Evolutionary conservation across 2,888 invertebrate species (phyloP).

Genomic region (Drosophila tanythrix): DNA sequence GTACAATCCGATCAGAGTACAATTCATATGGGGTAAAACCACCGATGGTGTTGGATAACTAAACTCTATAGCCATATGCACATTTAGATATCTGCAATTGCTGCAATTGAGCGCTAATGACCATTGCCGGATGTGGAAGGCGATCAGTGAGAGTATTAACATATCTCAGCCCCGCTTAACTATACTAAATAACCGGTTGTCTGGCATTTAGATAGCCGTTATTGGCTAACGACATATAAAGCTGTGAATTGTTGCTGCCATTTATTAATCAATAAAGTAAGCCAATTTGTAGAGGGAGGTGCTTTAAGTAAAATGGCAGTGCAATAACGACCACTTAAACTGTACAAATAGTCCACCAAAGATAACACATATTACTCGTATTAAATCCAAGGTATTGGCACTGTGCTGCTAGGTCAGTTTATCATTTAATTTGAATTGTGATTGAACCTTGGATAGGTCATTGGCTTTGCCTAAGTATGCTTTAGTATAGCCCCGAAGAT

Average conservation of each 20-base stretch:
- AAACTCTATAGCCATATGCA: slow-evolving; percentile 27
- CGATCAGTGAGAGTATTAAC: slow-evolving; percentile 36
- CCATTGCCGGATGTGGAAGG: slow-evolving; percentile 50
- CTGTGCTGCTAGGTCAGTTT: slow-evolving; percentile 19
- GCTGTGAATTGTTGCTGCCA: slow-evolving; percentile 13
- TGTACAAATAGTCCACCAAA: background rate
- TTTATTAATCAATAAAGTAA: slow-evolving; percentile 36
- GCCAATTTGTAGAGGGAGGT: slow-evolving; percentile 17
- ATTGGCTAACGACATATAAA: slow-evolving; percentile 10
- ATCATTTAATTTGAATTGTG: slow-evolving; percentile 20
- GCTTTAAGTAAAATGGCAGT: slow-evolving; percentile 5
- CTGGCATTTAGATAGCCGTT: slow-evolving; percentile 23
- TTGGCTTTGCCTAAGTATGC: slow-evolving; percentile 22
- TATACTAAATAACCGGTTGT: slow-evolving; percentile 50
- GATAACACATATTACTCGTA: slow-evolving; percentile 10
- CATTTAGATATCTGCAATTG: slow-evolving; percentile 40
- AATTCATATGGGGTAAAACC: background rate
- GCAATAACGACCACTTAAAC: slow-evolving; percentile 6
- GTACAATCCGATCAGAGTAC: background rate
- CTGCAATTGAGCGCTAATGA: slow-evolving; percentile 45
- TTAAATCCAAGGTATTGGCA: background rate
- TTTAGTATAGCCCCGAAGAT: slow-evolving; percentile 11
- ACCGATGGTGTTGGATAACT: slow-evolving; percentile 10
- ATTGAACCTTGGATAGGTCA: slow-evolving; percentile 39
- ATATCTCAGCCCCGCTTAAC: slow-evolving; percentile 7